These are phyloP conservation scores for Tetrapedia diversipes DNA, from an alignment of 2,888 invertebrate genomes.

Conservation along the genomic window DNA sequence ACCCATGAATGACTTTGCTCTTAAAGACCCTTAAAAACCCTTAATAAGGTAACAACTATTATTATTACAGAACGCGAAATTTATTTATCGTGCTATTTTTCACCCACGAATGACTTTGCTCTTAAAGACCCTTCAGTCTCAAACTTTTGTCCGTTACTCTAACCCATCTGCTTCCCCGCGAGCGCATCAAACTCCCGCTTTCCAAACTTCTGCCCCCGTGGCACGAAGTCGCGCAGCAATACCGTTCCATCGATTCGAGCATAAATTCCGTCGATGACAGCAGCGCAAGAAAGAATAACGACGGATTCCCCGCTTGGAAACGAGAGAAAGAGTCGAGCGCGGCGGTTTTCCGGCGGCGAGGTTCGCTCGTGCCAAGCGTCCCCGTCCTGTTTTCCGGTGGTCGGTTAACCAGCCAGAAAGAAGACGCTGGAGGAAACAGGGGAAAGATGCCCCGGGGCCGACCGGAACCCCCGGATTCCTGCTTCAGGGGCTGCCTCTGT, in stretches of 20 bases:
- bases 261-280: neutral
- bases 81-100: too few relatives aligned
- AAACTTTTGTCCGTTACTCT: too few relatives aligned
- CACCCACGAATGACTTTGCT: too few relatives aligned
- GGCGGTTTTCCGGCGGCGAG: conserved; percentile 33
- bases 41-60: too few relatives aligned
- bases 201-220: neutral
- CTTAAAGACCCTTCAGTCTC: too few relatives aligned
- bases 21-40: too few relatives aligned
- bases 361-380: conserved; percentile 42
- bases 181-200: neutral
- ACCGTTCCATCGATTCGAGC: neutral
- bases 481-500: conserved; percentile 58
- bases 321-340: neutral
- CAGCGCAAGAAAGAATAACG: neutral
- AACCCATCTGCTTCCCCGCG: neutral
- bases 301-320: neutral
- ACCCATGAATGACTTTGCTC: too few relatives aligned
- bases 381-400: conserved; percentile 55
- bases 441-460: conserved; percentile 50
- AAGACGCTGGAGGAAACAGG: conserved; percentile 38
- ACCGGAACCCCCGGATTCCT: conserved; percentile 62
- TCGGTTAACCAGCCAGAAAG: conserved; percentile 63
- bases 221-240: neutral
- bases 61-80: too few relatives aligned